Evolutionary conservation across 35 echinoderm and acorn worm genomes (phyloP), one percentile per base, ranked within the genome.

Genomic region (Amphiura filiformis): DNA sequence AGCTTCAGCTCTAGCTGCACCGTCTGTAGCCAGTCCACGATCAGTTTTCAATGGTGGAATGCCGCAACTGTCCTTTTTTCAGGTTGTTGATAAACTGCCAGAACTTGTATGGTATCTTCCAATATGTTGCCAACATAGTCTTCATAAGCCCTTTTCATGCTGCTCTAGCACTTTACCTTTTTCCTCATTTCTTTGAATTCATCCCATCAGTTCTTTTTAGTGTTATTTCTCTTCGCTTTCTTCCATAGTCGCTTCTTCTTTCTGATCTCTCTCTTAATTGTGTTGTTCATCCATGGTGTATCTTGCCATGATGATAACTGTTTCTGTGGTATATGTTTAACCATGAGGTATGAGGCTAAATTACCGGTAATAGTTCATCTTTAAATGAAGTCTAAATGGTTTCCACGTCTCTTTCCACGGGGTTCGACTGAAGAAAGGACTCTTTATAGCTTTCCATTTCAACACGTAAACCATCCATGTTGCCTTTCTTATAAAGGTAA

Each of bases 71-170:
- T 87, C 86, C 26, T 86, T 86, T 86, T 36, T 47, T 87, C 42
- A 80, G 86, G 39, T 39, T 79, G 13, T 87, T 87, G 39, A 87
- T 87, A 35, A 87, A 87, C n/a, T 79, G 35, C 86, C 86, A 87
- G 23, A 87, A 79, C 86, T 87, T 87, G 34, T 80, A 80, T 42
- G 82, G n/a, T n/a, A n/a, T 44, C 31, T 36, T 79, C 76, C 13
- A 86, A 86, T 12, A 86, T 75, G 36, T 57, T 35, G 32, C 37
- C 84, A 34, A 87, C 31, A 49, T 87, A 87, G 23, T 87, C 76
- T 39, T 77, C 86, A 80, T 79, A 87, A 3, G 39, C 70, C 34
- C 49, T 75, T 52, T 83, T 83, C 81, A 83, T 86, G 34, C n/a
- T 65, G 14, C 34, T 36, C 17, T 47, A 47, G n/a, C n/a, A n/a